Evolutionary conservation across 2,888 invertebrate genomes (phyloP), one percentile per base, ranked within the genome.

Genomic region (Hydriomena furcata): DNA sequence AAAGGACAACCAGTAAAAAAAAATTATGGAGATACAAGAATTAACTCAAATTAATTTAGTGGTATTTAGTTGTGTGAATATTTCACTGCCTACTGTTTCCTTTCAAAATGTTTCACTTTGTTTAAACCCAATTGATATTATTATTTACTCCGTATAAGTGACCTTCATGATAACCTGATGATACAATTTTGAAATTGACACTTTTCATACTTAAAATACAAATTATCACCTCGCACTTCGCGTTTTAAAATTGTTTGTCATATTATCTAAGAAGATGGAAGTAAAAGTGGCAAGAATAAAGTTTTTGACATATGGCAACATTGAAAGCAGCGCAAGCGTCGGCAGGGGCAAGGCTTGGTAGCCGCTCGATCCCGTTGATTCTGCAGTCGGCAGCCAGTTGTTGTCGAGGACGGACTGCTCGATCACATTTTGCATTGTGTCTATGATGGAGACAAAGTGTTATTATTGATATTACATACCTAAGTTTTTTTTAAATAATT

Each of bases 321-420:
- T 61, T 56, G 73, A 57, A 12, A 82, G 60, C 5, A 75, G 52
- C n/a, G 71, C 65, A 1, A 82, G 70, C 52, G 69, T 71, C 55
- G 76, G 73, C 52, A 81, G 59, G 24, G 82, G 71, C 13, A 73
- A 62, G 5, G 75, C 65, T 65, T 75, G 79, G 51, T 77, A 66
- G 25, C 61, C 65, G 34, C 65, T 71, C 24, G 79, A 75, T n/a
- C 79, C 82, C 1, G 79, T 74, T 0, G 89, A 89, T 51, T 87
- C 88, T 4, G 79, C 87, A 68, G 91, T 90, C 4, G 91, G 89
- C 12, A 90, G 71, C 89, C 89, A 91, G 68, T 88, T 82, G 78
- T 90, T 91, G 77, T 91, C 91, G 24, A 91, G 82, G 13, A 91
- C 90, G 23, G 91, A 91, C 68, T 91, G 91, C 65, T 91, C 91